Base-by-base conservation (phyloP, 2,113 vertebrate genomes). In the Camelus dromedarius region DNA sequence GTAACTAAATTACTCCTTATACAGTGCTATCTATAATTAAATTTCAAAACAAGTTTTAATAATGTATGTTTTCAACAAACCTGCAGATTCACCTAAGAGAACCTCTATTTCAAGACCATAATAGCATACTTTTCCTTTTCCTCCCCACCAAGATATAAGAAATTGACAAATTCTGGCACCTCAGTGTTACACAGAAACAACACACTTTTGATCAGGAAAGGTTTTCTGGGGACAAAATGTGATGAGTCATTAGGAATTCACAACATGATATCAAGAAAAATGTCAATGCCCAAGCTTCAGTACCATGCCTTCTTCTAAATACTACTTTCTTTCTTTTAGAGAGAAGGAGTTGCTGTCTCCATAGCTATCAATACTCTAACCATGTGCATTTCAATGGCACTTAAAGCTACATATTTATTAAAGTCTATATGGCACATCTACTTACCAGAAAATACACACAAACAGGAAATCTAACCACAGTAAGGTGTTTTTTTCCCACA, bases 381-480 rank as follows among this genome's bases (percentile, higher is more conserved):
- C 30, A 54, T 30, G 58, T 64, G 20, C 12, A 92, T 67, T 94
- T 88, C 54, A 84, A 77, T 3, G 80, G 26, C 9, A 52, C 56
- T 88, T 92, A 42, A 79, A 76, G 42, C 60, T 84, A 85, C 48
- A 12, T 60, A 48, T 54, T 72, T 89, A 86, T 93, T 80, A 12
- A 3, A 70, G 89, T 95, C 93, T 97, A 97, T 86, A 96, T 93
- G 96, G 97, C 98, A 98, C 98, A 96, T 96, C 95, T 97, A 97
- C 94, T 98, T 98, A 98, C 95, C 97, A 98, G 97, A 98, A 98
- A 98, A 98, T 94, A 98, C 93, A 98, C 67, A 97, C 95, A 98
- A 98, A 98, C 98, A 98, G 98, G 98, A 99, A 99, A 97, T 66
- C 86, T 95, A 97, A 98, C 96, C 97, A 96, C 95, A 98, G 97